Base-by-base conservation (phyloP, 2,797 vertebrate species). In the Onychomys torridus region DNA sequence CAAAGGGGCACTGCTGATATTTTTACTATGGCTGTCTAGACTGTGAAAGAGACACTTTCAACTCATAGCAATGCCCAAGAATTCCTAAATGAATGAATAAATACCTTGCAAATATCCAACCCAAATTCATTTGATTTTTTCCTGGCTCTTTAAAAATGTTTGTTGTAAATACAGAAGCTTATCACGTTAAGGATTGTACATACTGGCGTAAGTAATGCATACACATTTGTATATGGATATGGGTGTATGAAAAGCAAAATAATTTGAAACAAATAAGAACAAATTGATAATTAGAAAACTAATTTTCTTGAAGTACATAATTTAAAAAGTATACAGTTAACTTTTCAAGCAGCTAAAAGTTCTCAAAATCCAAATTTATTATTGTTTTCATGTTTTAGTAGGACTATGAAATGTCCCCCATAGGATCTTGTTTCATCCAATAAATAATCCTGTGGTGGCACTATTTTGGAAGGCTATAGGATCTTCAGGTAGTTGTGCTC, bases 351-450 rank as follows among this genome's bases (percentile, higher is more conserved):
- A 5, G 6, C 11, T 10, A 63, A 55, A 63, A 55, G 9, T 83
- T 83, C 12, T 78, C 14, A 63, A 86, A 89, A 85, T 14, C 29
- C 76, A 57, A 84, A 71, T 73, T 67, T 90, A 67, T 77, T 52
- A 52, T 55, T 52, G 63, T 90, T 7, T 59, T 43, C 29, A 17
- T 46, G 11, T 67, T 49, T 19, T 85, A 23, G 10, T 34, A 19
- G 23, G 32, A 85, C 12, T 49, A 32, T 8, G 14, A 46, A 85
- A 67, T 14, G 19, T 49, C 9, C 29, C 61, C 32, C 43, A 49
- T 32, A 63, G 5, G 5, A 29, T 67, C 5, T 34, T 49, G 29
- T 65, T 19, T 85, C 43, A 13, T 34, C 16, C 40, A 63, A 63
- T 29, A 49, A 34, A 11, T 13, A 23, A 46, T 21, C 29, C 49